Base-by-base conservation (phyloP, 2,888 invertebrate genomes). In the Lepidonotus clava region DNA sequence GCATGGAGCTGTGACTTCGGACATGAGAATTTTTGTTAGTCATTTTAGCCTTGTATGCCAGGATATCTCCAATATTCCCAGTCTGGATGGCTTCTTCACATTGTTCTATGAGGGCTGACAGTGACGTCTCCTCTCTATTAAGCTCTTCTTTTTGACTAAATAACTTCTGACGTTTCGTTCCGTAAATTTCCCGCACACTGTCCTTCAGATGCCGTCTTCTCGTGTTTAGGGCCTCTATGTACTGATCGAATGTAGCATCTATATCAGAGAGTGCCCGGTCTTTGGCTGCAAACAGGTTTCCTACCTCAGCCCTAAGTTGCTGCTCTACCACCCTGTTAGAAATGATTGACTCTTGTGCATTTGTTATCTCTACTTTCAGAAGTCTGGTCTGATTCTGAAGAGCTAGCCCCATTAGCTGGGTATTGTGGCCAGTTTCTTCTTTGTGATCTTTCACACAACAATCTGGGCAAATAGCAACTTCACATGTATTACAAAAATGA, bases 381-480 rank as follows among this genome's bases (percentile, higher is more conserved):
- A 86, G 51, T 34, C 80, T 32, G 34, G 32, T 46, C 34, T 86
- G 86, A n/a, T 86, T 76, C 24, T 86, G 77, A 1, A 76, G 11
- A 5, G 86, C 86, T 32, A 80, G 40, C 36, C 56, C 77, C 77
- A 86, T 76, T n/a, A 21, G 51, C 5, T 41, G 76, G 0, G 67
- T 80, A 24, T 41, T 67, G 24, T 56, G 80, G 11, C 71, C 91
- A 85, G 90, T 90, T 84, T 89, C 91, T 46, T 90, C 88, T 51
- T 86, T 85, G 56, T 88, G 88, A 14, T 87, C 87, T 6, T 80
- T 86, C 1, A 28, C 5, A 36, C 83, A 71, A 53, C 88, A 88
- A 6, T 85, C 87, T 34, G 66, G 66, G 53, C 88, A 88, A 5
- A 88, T 84, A 5, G 77, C 46, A 11, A 87, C 66, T 41, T 88